A percentile compares a stretch with the other conserved stretches of the same genome.
Evolutionary conservation across 2,797 vertebrate species (phyloP).

Genomic region (Antrozous pallidus): DNA sequence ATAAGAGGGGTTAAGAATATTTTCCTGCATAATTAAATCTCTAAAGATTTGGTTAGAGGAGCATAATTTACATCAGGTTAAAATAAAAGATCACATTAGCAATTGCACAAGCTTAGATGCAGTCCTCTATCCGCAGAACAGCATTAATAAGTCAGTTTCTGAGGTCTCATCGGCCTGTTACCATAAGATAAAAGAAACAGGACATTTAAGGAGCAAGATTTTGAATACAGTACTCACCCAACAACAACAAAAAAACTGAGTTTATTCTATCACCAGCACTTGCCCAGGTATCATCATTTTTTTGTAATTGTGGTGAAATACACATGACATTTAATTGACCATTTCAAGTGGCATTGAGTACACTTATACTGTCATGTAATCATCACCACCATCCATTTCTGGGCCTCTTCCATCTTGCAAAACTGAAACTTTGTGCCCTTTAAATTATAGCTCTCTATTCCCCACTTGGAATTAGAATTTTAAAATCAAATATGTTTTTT

Average conservation of each 20-base stretch:
- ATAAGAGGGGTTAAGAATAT: conserved; percentile 66
- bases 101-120: not conserved
- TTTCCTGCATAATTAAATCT: conserved; percentile 74
- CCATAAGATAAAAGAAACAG: not conserved
- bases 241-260: not conserved
- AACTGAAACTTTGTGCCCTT: not conserved
- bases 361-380: fast-evolving
- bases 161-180: not conserved
- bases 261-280: not conserved
- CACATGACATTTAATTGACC: not conserved
- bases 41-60: conserved; percentile 63
- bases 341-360: not conserved
- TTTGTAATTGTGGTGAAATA: not conserved
- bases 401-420: not conserved
- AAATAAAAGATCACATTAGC: conserved; percentile 65
- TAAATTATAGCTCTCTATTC: not conserved
- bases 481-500: not conserved
- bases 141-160: conserved; percentile 49
- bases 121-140: not conserved
- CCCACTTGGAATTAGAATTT: not conserved
- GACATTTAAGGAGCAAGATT: not conserved
- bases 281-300: not conserved
- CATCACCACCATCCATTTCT: not conserved
- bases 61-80: conserved; percentile 54
- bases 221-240: not conserved